Base-by-base conservation (phyloP, 1,140 invertebrate species). In the Musca vetustissima region DNA sequence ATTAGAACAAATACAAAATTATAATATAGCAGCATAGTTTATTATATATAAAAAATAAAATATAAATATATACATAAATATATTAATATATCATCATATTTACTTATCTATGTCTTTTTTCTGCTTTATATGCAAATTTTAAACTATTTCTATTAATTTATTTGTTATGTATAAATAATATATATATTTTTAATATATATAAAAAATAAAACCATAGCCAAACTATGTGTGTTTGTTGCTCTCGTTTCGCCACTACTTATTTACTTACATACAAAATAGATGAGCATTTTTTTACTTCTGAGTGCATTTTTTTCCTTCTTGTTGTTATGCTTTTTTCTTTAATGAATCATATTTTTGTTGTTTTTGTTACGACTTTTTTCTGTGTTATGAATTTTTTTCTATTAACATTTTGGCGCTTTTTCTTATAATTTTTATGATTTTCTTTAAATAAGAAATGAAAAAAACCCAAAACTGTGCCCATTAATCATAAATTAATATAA, bases 401-500 rank as follows among this genome's bases (percentile, higher is more conserved):
- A 21, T 48, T 65, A 52, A 49, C 36, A 43, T 65, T 65, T 65
- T 49, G 25, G 43, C 43, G 64, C 64, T 65, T 65, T 47, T 65
- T 65, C 49, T 36, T 43, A 0, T 9, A 61, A 36, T 28, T 43
- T 43, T 43, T 43, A 43, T 43, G 1, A 43, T 1, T 43, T 43
- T 9, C 36, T 43, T 13, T 11, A 43, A 43, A 43, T 13, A 43
- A 43, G 36, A 43, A 43, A 43, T 43, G 13, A 13, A 43, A 43
- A n/a, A n/a, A n/a, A n/a, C n/a, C n/a, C n/a, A n/a, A 32, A 43
- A 43, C 36, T 43, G 36, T 43, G 36, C 36, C 50, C 22, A 19
- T 52, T 52, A 61, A 61, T 32, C 24, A 22, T 61, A 6, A 22
- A 25, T 24, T 61, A 25, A 32, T 61, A 17, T 25, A 61, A 61